Conservation (phyloP, 2,113 vertebrate species). For the Ovis aries region ARS-UI_Ramb_v3.0 NC_056054.1:225592001-225592500, state of each 20-base stretch:
- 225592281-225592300: background rate
- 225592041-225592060: too few species aligned
- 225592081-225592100: too few species aligned
- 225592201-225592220: background rate
- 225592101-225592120: too few species aligned
- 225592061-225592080: too few species aligned
- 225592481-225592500: background rate
- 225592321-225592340: background rate
- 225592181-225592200: background rate
- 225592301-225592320: background rate
- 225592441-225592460: background rate
- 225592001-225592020: too few species aligned
- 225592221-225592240: background rate
- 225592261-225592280: background rate
- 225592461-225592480: background rate
- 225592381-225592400: background rate
- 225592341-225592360: background rate
- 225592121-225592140: background rate
- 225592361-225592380: background rate
- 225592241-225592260: background rate
- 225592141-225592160: background rate
- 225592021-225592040: too few species aligned
- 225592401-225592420: background rate
- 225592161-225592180: background rate
- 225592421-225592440: rapidly evolving